These are phyloP conservation scores for Plagodis pulveraria DNA, from an alignment of 2,888 invertebrate genomes.

Conservation along the genomic window DNA sequence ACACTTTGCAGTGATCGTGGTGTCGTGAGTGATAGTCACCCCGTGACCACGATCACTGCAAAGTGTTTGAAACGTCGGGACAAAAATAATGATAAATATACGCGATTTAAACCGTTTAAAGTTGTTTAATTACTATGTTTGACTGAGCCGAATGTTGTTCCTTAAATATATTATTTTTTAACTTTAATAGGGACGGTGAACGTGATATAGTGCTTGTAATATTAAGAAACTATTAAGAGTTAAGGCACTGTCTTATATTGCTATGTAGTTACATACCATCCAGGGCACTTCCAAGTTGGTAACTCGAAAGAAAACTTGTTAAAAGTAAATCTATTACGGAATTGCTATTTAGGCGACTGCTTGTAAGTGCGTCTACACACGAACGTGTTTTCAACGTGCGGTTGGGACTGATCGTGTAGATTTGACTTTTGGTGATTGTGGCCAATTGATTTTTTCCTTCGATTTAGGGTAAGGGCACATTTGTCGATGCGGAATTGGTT, in stretches of 20 bases:
- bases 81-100: no score
- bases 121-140: no score
- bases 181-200: no score
- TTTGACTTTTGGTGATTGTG: neutral
- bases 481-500: neutral
- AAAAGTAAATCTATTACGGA: constrained; percentile 59
- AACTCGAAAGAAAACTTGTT: constrained; percentile 54
- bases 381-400: constrained; percentile 11
- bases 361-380: constrained; percentile 33
- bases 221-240: neutral
- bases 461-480: neutral
- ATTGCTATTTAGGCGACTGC: constrained; percentile 40
- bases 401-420: constrained; percentile 2
- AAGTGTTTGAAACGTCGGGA: no score
- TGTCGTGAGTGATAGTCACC: no score
- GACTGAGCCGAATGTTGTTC: neutral
- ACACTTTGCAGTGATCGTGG: no score
- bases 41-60: no score
- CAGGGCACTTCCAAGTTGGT: constrained; percentile 23
- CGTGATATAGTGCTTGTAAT: no score
- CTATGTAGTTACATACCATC: constrained; percentile 6
- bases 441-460: neutral
- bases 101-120: no score
- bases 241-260: constrained; percentile 1
- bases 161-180: neutral